A percentile compares a stretch with the other conserved stretches of the same genome.
Conservation (phyloP, 53 echinoderm and acorn worm genomes). For the Echinometra lucunter region DNA sequence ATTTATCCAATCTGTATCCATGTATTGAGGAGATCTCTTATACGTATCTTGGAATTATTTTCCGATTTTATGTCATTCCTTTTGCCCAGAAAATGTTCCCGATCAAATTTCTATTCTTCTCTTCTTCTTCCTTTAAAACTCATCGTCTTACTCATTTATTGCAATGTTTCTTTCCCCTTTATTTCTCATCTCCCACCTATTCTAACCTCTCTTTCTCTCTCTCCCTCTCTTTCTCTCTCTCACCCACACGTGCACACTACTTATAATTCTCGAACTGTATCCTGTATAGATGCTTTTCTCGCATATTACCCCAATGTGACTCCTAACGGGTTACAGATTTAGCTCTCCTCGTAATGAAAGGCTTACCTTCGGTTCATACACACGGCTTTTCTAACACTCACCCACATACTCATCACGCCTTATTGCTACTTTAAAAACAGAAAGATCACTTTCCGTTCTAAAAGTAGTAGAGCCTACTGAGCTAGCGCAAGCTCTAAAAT, state of each 20-base stretch:
- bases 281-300: not conserved
- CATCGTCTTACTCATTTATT: not conserved
- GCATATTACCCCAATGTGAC: not conserved
- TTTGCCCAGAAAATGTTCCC: too few relatives aligned
- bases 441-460: not conserved
- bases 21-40: too few relatives aligned
- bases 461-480: not conserved
- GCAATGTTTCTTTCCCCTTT: too few relatives aligned
- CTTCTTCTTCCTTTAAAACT: not conserved
- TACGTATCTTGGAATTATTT: too few relatives aligned
- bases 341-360: not conserved
- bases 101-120: too few relatives aligned
- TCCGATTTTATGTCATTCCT: too few relatives aligned
- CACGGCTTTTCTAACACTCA: not conserved
- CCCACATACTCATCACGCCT: not conserved
- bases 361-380: not conserved
- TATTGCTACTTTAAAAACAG: not conserved
- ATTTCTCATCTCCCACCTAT: too few relatives aligned
- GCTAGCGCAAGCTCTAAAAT: slow-evolving; percentile 3
- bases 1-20: too few relatives aligned
- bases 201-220: too few relatives aligned
- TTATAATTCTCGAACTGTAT: too few relatives aligned
- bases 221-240: not conserved
- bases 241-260: too few relatives aligned
- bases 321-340: not conserved